Percentiles rank a stretch among this genome's conserved stretches.
Conservation (phyloP, 2,888 invertebrate species). For the Nysson spinosus region DNA sequence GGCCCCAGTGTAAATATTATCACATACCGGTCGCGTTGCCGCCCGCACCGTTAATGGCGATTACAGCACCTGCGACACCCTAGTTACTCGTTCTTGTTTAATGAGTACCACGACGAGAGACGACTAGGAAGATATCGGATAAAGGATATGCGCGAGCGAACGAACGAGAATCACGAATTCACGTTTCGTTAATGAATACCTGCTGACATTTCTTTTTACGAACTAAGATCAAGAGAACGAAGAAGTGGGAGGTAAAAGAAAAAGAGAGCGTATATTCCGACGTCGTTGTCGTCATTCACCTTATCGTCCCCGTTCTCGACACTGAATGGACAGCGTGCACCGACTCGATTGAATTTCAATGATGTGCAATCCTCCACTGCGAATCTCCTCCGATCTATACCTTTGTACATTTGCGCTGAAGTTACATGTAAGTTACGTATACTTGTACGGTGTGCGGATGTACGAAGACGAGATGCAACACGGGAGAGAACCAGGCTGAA, state of each 20-base stretch:
- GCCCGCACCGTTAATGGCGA: constrained; percentile 88
- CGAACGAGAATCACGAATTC: background rate
- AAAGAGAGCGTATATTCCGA: constrained; percentile 25
- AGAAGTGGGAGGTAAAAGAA: constrained; percentile 10
- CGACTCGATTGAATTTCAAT: constrained; percentile 34
- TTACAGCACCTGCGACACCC: constrained; percentile 76
- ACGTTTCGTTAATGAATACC: too few relatives aligned
- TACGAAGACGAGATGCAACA: background rate
- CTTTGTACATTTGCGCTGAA: too few relatives aligned
- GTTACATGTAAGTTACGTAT: too few relatives aligned
- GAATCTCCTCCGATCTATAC: constrained; percentile 29
- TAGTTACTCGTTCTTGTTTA: constrained; percentile 62
- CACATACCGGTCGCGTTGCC: constrained; percentile 95
- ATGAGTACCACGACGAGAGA: constrained; percentile 34
- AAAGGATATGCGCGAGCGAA: constrained; percentile 3
- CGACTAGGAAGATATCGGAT: constrained; percentile 17
- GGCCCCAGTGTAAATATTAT: constrained; percentile 97
- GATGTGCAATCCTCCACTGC: constrained; percentile 14
- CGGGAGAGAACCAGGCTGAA: background rate
- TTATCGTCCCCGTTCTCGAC: constrained; percentile 10
- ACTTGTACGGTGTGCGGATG: background rate
- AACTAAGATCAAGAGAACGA: background rate
- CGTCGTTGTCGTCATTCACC: constrained; percentile 34
- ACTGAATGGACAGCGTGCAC: constrained; percentile 16
- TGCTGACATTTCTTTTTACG: background rate